Base-by-base conservation (phyloP, 53 echinoderm and acorn worm species). In the Actinopyga echinites region DNA sequence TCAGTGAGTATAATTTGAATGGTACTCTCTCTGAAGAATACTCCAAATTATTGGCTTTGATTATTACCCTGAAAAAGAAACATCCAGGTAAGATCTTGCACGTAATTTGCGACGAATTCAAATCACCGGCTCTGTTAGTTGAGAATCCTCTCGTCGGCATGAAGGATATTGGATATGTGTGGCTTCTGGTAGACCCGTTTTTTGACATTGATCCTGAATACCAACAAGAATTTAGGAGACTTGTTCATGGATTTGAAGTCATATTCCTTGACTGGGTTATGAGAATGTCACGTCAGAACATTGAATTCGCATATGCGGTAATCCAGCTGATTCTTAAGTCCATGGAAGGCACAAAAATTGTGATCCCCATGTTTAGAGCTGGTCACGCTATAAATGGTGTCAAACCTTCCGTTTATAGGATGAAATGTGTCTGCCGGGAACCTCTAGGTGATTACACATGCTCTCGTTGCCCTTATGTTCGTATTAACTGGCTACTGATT, bases 261-360 rank as follows among this genome's bases (percentile, higher is more conserved):
- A 59, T 59, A 0, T 59, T 59, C 59, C 59, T 59, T 59, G 59
- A 59, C 59, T 59, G 59, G 59, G 59, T 59, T 59, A 59, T 59
- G 59, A 59, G 59, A 59, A 59, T 59, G 59, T 59, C 59, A 59
- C 59, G 59, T 22, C 59, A 59, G 59, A 59, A 59, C 59, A 59
- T 59, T 28, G 6, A 59, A 59, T 59, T 59, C 4, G 59, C 23
- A 59, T 0, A 59, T 59, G 4, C 59, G 59, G 59, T 59, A 59
- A 59, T 59, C 8, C 4, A 59, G 59, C 4, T 59, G 12, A 59
- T 59, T 6, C 59, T 59, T 59, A 59, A 59, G 28, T 24, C 3
- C 59, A 24, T 22, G 22, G 15, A 4, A 1, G 5, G 1, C 59
- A 24, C 58, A 28, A 59, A 11, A 59, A 59, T 59, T 59, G 59